Evolutionary conservation across 1,140 invertebrate genomes (phyloP).

Genomic region (Choristoneura fumiferana): DNA sequence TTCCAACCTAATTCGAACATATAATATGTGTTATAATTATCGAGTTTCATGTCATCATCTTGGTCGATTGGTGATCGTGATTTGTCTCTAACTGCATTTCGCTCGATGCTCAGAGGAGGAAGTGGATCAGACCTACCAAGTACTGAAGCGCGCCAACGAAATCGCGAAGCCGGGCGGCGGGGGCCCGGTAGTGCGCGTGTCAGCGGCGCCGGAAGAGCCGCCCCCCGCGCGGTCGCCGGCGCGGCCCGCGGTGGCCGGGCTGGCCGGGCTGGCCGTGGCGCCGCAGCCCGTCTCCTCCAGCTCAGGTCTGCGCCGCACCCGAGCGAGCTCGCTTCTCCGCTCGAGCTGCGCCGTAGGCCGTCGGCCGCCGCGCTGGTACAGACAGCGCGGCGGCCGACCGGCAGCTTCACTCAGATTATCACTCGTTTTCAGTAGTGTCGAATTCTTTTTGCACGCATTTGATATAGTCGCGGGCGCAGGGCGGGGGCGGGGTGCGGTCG

Average conservation of each 20-base stretch:
- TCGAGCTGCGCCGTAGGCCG: constrained; percentile 49
- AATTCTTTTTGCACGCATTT: constrained; percentile 65
- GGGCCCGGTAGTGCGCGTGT: constrained; percentile 73
- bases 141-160: constrained; percentile 94
- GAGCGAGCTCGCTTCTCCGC: constrained; percentile 53
- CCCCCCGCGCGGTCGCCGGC: constrained; percentile 59
- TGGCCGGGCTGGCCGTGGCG: constrained; percentile 60
- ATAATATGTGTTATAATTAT: constrained; percentile 32
- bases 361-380: constrained; percentile 33
- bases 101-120: constrained; percentile 80
- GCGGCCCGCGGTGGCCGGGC: constrained; percentile 45
- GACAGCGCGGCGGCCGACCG: constrained; percentile 39
- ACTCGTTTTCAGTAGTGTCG: constrained; percentile 71
- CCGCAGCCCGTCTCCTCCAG: constrained; percentile 76
- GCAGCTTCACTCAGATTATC: constrained; percentile 56
- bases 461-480: constrained; percentile 63
- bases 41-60: constrained; percentile 26
- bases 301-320: constrained; percentile 75
- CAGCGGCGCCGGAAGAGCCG: constrained; percentile 64
- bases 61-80: constrained; percentile 28
- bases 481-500: constrained; percentile 61
- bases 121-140: constrained; percentile 95
- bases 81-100: constrained; percentile 56
- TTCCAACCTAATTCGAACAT: constrained; percentile 28
- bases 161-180: constrained; percentile 81